These are phyloP conservation scores for Archilochus colubris DNA, from an alignment of 2,113 vertebrate species.

Conservation along the genomic window DNA sequence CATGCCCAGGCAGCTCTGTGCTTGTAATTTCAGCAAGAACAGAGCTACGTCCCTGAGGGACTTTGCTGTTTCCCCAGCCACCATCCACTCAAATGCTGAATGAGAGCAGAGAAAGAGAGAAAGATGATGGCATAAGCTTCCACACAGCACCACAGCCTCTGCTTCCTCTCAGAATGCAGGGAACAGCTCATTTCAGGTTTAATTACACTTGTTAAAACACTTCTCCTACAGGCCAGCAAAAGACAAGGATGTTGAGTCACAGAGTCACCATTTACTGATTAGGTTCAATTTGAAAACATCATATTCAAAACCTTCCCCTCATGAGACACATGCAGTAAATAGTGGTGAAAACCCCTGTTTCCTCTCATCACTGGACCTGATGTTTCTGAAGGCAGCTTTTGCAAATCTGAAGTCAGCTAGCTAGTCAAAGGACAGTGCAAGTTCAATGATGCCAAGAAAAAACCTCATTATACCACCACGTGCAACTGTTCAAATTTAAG, in stretches of 20 bases:
- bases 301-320: not conserved
- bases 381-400: not conserved
- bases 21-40: constrained; percentile 86
- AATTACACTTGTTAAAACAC: constrained; percentile 64
- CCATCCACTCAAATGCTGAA: constrained; percentile 75
- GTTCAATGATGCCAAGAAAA: not conserved
- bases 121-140: constrained; percentile 70
- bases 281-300: not conserved
- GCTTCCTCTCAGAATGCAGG: not conserved
- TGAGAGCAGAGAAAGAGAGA: constrained; percentile 68
- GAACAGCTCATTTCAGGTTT: constrained; percentile 54
- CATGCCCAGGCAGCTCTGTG: constrained; percentile 84
- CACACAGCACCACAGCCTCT: constrained; percentile 16
- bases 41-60: constrained; percentile 81
- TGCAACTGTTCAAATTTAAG: not conserved
- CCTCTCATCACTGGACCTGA: not conserved
- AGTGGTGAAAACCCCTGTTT: not conserved
- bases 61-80: constrained; percentile 76
- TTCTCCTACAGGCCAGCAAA: not conserved
- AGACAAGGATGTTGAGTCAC: not conserved
- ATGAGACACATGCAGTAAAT: not conserved
- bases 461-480: not conserved
- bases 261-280: not conserved
- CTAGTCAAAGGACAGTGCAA: not conserved
- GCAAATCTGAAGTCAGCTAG: not conserved